phyloP scores from a whole-genome alignment of 2,113 vertebrate genomes.

The Melanocharis versteri region DNA sequence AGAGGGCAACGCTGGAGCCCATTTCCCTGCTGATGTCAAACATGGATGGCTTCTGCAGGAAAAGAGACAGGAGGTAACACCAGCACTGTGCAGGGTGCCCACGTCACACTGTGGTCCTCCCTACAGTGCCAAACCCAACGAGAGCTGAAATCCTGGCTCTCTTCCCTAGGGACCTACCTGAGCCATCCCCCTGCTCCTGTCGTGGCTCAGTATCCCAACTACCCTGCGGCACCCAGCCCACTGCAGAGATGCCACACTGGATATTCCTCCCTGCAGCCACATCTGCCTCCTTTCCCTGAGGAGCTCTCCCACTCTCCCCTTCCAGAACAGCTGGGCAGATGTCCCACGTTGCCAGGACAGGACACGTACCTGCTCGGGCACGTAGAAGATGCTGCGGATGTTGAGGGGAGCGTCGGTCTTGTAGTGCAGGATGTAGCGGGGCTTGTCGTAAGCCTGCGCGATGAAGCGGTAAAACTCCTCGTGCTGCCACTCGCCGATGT shows the following conservation, averaged over 20 bases:
- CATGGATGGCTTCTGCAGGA: slow-evolving; percentile 90
- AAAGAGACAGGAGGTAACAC: neutral
- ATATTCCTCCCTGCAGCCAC: neutral
- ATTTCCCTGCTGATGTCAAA: slow-evolving; percentile 95
- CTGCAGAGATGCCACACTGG: neutral
- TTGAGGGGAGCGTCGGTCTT: slow-evolving; percentile 90
- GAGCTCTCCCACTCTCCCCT: neutral
- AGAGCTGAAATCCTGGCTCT: neutral
- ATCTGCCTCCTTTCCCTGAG: neutral
- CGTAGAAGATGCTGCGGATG: slow-evolving; percentile 95
- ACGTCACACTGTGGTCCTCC: neutral
- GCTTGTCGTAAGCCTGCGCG: slow-evolving; percentile 85
- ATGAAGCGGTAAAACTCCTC: slow-evolving; percentile 95
- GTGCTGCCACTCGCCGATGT: slow-evolving; percentile 87
- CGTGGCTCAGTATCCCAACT: fast-evolving
- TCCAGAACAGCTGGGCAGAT: neutral
- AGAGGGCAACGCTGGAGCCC: slow-evolving; percentile 88
- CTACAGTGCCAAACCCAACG: neutral
- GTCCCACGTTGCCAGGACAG: neutral
- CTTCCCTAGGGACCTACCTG: neutral
- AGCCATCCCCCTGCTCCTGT: neutral
- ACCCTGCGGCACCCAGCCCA: neutral
- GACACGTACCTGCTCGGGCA: slow-evolving; percentile 81
- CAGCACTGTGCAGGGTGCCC: neutral
- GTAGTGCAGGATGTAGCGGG: slow-evolving; percentile 93